These are phyloP conservation scores for Gobiocypris rarus DNA, from an alignment of 2,113 vertebrate genomes.

Conservation along the genomic window DNA sequence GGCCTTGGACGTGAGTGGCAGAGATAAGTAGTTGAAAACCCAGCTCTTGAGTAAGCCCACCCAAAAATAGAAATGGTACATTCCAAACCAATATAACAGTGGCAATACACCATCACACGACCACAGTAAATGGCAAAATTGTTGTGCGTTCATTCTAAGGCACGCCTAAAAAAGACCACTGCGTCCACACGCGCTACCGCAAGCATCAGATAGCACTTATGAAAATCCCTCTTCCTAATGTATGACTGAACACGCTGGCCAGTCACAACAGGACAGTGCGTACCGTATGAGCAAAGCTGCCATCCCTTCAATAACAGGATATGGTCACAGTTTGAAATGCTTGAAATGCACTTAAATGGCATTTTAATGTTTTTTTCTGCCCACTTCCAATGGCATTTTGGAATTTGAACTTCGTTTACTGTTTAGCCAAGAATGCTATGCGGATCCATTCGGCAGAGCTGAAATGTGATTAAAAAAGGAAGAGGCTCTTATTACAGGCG, in stretches of 20 bases:
- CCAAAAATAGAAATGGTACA: conserved; percentile 78
- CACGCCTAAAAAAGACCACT: conserved; percentile 76
- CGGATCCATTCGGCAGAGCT: neutral
- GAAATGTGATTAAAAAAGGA: conserved; percentile 60
- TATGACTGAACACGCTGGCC: conserved; percentile 76
- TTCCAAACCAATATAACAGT: conserved; percentile 82
- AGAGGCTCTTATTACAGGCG: conserved; percentile 56
- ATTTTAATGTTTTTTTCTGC: conserved; percentile 64
- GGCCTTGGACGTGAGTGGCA: conserved; percentile 18
- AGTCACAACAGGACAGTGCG: conserved; percentile 56
- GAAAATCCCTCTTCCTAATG: conserved; percentile 71
- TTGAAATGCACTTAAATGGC: conserved; percentile 73
- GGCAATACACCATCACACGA: conserved; percentile 75
- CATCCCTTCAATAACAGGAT: conserved; percentile 79
- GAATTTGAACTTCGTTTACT: conserved; percentile 51
- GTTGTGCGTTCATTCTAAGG: conserved; percentile 77
- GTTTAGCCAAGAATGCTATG: conserved; percentile 44
- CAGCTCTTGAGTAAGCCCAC: conserved; percentile 66
- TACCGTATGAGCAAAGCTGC: conserved; percentile 67
- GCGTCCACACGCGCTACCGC: conserved; percentile 72
- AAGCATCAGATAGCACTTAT: conserved; percentile 83
- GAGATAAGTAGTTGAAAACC: conserved; percentile 70
- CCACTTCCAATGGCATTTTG: conserved; percentile 69
- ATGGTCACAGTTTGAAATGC: conserved; percentile 75
- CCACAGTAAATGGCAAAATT: conserved; percentile 82